Conservation (phyloP, 1,140 invertebrate species). For the Platyscapa corneri region DNA sequence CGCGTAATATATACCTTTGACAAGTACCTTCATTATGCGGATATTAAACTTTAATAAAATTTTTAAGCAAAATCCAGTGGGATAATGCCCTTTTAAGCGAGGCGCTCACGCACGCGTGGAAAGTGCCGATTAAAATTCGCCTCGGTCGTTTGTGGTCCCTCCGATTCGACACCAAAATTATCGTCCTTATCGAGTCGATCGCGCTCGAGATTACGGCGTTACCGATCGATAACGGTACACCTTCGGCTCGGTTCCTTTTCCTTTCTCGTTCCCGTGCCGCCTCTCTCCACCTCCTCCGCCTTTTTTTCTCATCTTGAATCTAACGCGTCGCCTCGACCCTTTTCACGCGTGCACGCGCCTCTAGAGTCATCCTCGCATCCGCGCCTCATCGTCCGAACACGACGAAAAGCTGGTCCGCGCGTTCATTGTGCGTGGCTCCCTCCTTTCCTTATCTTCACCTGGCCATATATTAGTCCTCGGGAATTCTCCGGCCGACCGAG, state of each 20-base stretch:
- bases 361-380: constrained; percentile 29
- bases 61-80: constrained; percentile 24
- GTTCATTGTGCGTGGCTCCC: not conserved
- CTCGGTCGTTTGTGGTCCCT: constrained; percentile 30
- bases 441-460: not conserved
- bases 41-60: constrained; percentile 35
- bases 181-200: constrained; percentile 45
- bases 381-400: constrained; percentile 35
- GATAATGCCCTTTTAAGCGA: not conserved
- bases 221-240: constrained; percentile 40
- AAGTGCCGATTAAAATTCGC: constrained; percentile 31
- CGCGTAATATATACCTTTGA: constrained; percentile 2
- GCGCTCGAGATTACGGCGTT: not conserved
- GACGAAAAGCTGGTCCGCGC: not conserved
- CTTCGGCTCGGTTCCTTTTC: not conserved
- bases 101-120: constrained; percentile 23
- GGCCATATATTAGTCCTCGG: not conserved
- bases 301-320: not conserved
- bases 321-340: constrained; percentile 25
- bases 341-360: not conserved
- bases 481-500: not conserved
- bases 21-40: constrained; percentile 19
- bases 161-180: constrained; percentile 40
- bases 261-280: constrained; percentile 3
- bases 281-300: constrained; percentile 18